Evolutionary conservation across 2,113 vertebrate species (phyloP).

Genomic region (Cyanistes caeruleus): DNA sequence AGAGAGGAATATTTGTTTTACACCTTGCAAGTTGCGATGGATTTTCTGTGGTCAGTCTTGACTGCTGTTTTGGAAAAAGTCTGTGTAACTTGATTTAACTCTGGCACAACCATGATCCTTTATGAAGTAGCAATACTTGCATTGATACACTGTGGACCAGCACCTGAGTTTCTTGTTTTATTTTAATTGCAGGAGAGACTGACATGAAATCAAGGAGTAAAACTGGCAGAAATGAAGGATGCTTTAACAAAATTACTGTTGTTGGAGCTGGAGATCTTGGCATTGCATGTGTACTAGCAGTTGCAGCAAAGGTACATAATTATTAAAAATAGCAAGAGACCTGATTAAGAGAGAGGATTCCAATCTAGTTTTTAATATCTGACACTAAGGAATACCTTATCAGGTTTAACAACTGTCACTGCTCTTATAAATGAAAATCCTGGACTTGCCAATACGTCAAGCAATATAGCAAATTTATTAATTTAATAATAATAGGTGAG

Average conservation of each 20-base stretch:
- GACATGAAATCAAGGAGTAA: constrained; percentile 61
- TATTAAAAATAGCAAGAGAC: background rate
- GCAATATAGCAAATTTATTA: no score
- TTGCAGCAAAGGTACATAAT: constrained; percentile 86
- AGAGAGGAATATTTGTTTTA: background rate
- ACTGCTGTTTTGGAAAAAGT: background rate
- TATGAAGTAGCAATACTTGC: background rate
- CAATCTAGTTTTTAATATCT: background rate
- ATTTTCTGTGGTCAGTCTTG: background rate
- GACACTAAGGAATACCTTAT: background rate
- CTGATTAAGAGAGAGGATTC: background rate
- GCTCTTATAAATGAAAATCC: no score
- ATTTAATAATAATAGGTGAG: no score
- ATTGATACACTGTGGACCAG: background rate
- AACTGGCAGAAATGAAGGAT: constrained; percentile 50
- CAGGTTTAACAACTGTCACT: background rate
- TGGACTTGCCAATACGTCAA: no score
- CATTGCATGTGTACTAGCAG: constrained; percentile 86
- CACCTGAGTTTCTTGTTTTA: background rate
- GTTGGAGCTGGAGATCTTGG: constrained; percentile 93
- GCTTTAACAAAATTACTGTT: constrained; percentile 85
- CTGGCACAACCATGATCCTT: background rate
- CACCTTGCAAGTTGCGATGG: background rate
- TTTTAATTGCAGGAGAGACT: constrained; percentile 71
- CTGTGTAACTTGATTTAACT: background rate